Percentiles rank a stretch among this genome's conserved stretches.
These are phyloP conservation scores for Chrysogorgia sp. DNA, from an alignment of 92 coral and sea anemone species.

Conservation along the genomic window DNA sequence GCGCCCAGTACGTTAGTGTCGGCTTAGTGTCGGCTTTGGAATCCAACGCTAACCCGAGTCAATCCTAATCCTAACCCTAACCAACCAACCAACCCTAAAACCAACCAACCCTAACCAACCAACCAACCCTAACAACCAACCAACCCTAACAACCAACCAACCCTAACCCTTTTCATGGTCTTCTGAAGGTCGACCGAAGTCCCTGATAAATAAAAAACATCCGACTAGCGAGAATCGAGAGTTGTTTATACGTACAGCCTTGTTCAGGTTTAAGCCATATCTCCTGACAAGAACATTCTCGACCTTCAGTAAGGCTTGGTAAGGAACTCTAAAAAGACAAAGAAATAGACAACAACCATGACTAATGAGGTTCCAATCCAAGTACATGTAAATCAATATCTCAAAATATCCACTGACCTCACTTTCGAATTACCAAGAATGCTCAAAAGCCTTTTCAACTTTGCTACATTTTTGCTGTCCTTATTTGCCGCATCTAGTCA, in stretches of 20 bases:
- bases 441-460: slow-evolving; percentile 79
- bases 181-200: no score
- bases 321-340: slow-evolving; percentile 60
- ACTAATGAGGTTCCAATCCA: not conserved
- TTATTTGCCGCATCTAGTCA: slow-evolving; percentile 71
- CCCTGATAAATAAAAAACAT: no score
- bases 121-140: no score
- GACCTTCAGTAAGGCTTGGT: slow-evolving; percentile 76
- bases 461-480: slow-evolving; percentile 61
- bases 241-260: slow-evolving; percentile 21
- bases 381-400: not conserved
- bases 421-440: slow-evolving; percentile 82
- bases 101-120: no score
- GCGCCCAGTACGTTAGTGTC: no score
- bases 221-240: no score
- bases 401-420: slow-evolving; percentile 51
- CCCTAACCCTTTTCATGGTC: no score
- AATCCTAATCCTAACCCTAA: no score
- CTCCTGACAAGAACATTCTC: slow-evolving; percentile 70
- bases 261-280: slow-evolving; percentile 18
- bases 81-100: no score
- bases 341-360: not conserved
- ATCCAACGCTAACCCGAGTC: no score
- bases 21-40: no score
- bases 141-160: no score